Conservation (phyloP, 2,888 invertebrate species). For the Slavum lentiscoides region DNA sequence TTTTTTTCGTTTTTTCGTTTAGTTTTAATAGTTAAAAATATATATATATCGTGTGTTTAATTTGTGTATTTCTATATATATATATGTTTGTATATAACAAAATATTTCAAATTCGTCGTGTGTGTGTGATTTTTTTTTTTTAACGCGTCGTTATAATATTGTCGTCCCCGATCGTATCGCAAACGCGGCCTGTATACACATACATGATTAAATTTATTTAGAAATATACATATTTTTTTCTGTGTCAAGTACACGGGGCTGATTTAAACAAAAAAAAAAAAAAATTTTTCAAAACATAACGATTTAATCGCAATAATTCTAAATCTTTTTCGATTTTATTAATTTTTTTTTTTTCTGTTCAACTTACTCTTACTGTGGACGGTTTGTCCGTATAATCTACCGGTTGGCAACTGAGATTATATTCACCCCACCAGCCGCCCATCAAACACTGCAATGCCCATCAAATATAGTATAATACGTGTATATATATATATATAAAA, state of each 20-base stretch:
- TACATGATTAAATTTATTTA: slow-evolving; percentile 13
- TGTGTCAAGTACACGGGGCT: slow-evolving; percentile 48
- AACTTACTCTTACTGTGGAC: slow-evolving; percentile 81
- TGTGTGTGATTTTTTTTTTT: no score
- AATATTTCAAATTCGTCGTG: background rate
- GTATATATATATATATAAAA: slow-evolving; percentile 17
- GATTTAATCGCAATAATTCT: background rate
- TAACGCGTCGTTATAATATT: no score
- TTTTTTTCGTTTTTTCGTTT: slow-evolving; percentile 14
- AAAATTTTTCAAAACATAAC: slow-evolving; percentile 13
- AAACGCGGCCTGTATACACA: background rate
- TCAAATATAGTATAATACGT: slow-evolving; percentile 21
- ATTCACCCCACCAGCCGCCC: slow-evolving; percentile 88
- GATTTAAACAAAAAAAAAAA: slow-evolving; percentile 6
- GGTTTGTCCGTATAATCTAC: slow-evolving; percentile 84
- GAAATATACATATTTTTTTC: no score
- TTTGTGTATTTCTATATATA: no score
- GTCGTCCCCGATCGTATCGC: no score
- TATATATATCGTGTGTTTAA: no score
- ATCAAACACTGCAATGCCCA: slow-evolving; percentile 72
- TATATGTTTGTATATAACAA: background rate
- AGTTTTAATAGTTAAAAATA: background rate
- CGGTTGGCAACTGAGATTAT: slow-evolving; percentile 87
- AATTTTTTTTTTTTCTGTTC: slow-evolving; percentile 1
- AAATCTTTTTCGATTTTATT: no score